Evolutionary conservation across 1,140 invertebrate genomes (phyloP).

Genomic region (Diprion similis): DNA sequence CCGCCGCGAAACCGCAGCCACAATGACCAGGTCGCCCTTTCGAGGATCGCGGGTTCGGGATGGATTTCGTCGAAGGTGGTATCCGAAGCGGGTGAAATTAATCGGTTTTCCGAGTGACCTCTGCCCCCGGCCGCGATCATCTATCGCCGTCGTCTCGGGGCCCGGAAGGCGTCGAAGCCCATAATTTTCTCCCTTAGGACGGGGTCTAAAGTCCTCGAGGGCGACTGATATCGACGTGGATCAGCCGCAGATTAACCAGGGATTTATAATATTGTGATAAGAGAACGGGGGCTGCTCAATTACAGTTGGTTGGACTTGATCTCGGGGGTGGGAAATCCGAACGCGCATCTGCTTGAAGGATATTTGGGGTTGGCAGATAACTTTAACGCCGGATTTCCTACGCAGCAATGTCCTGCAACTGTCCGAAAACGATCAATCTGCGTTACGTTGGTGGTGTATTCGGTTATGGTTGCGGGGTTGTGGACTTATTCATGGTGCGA

Average conservation of each 20-base stretch:
- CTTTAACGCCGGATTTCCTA: not conserved
- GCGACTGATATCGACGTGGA: not conserved
- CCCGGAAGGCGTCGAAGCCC: conserved; percentile 1
- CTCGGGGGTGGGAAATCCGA: not conserved
- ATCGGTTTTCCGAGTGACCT: conserved; percentile 2
- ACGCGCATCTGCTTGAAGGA: not conserved
- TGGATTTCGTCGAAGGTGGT: not conserved
- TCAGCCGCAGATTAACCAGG: not conserved
- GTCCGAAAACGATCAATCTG: not conserved
- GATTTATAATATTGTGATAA: conserved; percentile 18
- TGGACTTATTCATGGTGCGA: too few species aligned
- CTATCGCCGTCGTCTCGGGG: conserved; percentile 1
- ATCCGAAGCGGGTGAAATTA: not conserved
- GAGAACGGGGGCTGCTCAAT: not conserved
- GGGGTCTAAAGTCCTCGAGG: not conserved
- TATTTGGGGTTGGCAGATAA: not conserved
- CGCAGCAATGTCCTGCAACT: not conserved
- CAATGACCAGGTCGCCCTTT: too few species aligned
- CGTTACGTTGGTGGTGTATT: too few species aligned
- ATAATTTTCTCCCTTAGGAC: not conserved
- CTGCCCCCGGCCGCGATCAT: conserved; percentile 4
- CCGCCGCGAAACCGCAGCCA: not conserved
- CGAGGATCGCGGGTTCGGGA: not conserved
- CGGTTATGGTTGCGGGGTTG: too few species aligned
- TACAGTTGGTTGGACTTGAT: not conserved